phyloP scores from a whole-genome alignment of 2,888 invertebrate species.

The Macrosoma leucophasiata region DNA sequence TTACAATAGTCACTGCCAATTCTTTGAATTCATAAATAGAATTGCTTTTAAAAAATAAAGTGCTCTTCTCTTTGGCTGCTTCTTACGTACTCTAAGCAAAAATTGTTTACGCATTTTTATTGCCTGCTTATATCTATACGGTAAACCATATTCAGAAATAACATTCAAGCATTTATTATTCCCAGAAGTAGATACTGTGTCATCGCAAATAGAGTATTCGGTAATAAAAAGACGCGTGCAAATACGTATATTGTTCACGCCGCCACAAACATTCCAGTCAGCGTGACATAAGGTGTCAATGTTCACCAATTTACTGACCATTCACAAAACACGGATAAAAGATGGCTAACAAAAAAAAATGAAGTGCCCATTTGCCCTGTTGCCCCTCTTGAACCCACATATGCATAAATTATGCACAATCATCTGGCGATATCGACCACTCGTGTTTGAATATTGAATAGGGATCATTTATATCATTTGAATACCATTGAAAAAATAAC shows the following conservation, averaged over 20 bases:
- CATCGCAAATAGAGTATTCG: too few species aligned
- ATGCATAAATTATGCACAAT: constrained; percentile 72
- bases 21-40: too few species aligned
- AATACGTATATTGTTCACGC: constrained; percentile 45
- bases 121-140: too few species aligned
- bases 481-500: too few species aligned
- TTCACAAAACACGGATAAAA: constrained; percentile 34
- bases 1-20: too few species aligned
- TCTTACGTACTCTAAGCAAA: too few species aligned
- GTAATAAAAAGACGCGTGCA: constrained; percentile 30
- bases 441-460: constrained; percentile 15
- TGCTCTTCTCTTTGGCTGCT: too few species aligned
- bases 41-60: too few species aligned
- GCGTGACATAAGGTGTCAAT: constrained; percentile 48
- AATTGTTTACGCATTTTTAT: too few species aligned
- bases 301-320: constrained; percentile 40
- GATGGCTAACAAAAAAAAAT: constrained; percentile 31
- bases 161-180: too few species aligned
- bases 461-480: constrained; percentile 18
- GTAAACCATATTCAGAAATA: too few species aligned
- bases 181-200: too few species aligned
- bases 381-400: constrained; percentile 62
- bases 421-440: constrained; percentile 39
- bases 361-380: constrained; percentile 28
- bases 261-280: constrained; percentile 45